Evolutionary conservation across 2,888 invertebrate species (phyloP).

Genomic region (Lucinisca nassula): DNA sequence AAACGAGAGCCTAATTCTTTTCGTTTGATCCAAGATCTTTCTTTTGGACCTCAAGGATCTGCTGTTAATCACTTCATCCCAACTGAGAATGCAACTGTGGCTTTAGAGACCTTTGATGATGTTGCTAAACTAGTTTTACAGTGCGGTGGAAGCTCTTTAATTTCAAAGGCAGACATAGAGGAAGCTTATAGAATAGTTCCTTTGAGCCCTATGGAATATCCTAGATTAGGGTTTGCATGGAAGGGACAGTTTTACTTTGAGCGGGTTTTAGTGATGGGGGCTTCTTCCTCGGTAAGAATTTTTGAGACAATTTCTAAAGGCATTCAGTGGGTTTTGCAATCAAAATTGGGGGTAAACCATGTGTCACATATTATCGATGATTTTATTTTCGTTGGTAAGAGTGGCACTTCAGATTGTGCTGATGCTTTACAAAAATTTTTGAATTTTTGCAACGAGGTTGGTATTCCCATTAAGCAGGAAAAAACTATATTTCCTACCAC

Average conservation of each 20-base stretch:
- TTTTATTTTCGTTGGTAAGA: conserved; percentile 35
- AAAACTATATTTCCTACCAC: conserved; percentile 24
- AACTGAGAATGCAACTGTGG: not conserved
- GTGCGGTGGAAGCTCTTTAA: conserved; percentile 30
- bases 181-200: conserved; percentile 66
- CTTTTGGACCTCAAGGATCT: conserved; percentile 8
- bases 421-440: not conserved
- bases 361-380: conserved; percentile 54
- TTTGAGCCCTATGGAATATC: conserved; percentile 51
- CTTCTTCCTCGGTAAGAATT: conserved; percentile 14
- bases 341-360: not conserved
- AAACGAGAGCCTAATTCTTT: conserved; percentile 31
- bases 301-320: conserved; percentile 33
- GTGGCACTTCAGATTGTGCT: conserved; percentile 6
- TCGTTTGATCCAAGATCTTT: conserved; percentile 60
- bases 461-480: conserved; percentile 32
- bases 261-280: conserved; percentile 31
- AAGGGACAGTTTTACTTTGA: conserved; percentile 42
- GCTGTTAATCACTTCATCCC: not conserved
- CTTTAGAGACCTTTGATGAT: conserved; percentile 32
- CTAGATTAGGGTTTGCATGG: conserved; percentile 56
- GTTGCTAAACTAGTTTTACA: conserved; percentile 7
- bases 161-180: conserved; percentile 66
- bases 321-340: conserved; percentile 34
- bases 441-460: not conserved